Evolutionary conservation across 2,888 invertebrate genomes (phyloP), one percentile per base, ranked within the genome.

Genomic region (Cosmia pyralina): DNA sequence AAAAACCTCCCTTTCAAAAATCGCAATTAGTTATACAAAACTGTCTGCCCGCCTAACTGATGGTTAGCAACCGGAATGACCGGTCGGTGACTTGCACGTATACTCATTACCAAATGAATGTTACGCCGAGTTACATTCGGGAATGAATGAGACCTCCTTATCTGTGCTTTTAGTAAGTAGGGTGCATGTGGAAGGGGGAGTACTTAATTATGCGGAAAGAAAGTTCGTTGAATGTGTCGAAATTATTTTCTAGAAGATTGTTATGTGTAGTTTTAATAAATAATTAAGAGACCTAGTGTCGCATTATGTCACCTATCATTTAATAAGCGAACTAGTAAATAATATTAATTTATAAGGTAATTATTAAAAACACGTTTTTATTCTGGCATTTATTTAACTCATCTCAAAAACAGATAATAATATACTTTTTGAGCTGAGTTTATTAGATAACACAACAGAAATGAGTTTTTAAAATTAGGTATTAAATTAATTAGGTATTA

Each of bases 91-190:
- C 88, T 80, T 82, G 87, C 79, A 78, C 70, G 68, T 67, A 70
- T 52, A 22, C 77, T 86, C 86, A 88, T 89, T 89, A 89, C 78
- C 63, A 72, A 76, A 82, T 84, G 87, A 86, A 71, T 75, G 73
- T 66, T 69, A 74, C 65, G 69, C 69, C 41, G 28, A 73, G 71
- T 79, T 75, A 50, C 73, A 78, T 79, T 81, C 60, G 76, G 75
- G 38, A 72, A 81, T 75, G 78, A 81, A 83, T 73, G 78, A 75
- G 67, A 71, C 53, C 75, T 55, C 72, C 70, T 75, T 85, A 84
- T 84, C 84, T 71, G 38, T 10, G 55, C 28, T 38, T 69, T 76
- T 57, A 53, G 79, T 69, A 64, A 60, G 65, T 41, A 50, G 69
- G 64, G 72, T 69, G 58, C 70, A 50, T 57, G 53, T 63, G 41